These are phyloP conservation scores for Burhinus bistriatus DNA, from an alignment of 2,113 vertebrate genomes.

Conservation along the genomic window DNA sequence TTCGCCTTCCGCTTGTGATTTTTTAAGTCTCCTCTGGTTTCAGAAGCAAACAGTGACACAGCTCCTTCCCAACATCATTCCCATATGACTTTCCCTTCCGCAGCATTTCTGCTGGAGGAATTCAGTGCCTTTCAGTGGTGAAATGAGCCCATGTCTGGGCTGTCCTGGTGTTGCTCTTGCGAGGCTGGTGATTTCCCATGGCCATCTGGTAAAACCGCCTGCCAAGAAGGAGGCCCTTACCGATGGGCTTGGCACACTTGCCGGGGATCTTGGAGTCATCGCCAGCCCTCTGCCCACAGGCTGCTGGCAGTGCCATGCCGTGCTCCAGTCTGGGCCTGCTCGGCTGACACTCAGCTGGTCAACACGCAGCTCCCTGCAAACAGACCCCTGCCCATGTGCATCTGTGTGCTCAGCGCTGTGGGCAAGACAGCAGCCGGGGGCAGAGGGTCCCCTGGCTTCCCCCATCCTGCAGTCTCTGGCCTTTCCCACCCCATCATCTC, in stretches of 20 bases:
- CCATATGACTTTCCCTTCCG: background rate
- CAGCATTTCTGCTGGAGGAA: background rate
- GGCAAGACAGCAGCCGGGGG: background rate
- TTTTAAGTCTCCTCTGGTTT: background rate
- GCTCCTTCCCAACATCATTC: background rate
- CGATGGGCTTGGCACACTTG: accelerated
- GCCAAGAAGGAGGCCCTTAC: background rate
- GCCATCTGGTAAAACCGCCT: background rate
- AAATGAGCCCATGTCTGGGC: background rate
- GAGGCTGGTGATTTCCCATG: background rate
- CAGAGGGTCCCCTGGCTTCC: background rate
- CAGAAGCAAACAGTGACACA: background rate
- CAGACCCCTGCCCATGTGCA: accelerated
- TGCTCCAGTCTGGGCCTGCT: background rate
- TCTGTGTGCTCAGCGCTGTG: background rate
- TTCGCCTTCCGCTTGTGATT: background rate
- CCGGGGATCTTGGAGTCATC: background rate
- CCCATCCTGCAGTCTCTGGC: background rate
- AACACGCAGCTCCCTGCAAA: background rate
- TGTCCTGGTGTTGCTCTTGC: background rate
- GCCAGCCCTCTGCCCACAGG: background rate
- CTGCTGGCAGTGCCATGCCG: accelerated
- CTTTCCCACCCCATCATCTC: background rate
- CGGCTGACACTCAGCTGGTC: background rate
- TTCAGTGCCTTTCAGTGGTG: background rate